Evolutionary conservation across 1,140 invertebrate genomes (phyloP).

Genomic region (Pogonomyrmex californicus): DNA sequence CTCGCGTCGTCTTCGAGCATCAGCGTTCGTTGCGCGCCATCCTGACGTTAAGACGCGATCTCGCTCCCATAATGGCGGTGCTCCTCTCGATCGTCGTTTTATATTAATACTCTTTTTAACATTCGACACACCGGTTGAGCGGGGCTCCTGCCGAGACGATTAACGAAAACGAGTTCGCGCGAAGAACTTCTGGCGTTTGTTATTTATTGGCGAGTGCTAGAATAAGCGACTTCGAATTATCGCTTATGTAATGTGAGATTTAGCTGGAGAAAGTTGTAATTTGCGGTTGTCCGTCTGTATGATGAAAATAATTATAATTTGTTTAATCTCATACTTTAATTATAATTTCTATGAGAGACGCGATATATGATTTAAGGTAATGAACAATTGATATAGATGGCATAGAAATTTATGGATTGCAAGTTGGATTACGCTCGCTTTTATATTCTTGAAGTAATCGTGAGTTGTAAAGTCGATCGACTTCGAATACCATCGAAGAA

Average conservation of each 20-base stretch:
- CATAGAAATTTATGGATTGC: neutral
- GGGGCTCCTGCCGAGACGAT: slow-evolving; percentile 15
- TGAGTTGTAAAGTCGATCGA: slow-evolving; percentile 64
- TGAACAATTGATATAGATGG: neutral
- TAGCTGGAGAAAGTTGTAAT: slow-evolving; percentile 29
- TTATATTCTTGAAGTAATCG: slow-evolving; percentile 2
- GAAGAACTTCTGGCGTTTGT: slow-evolving; percentile 20
- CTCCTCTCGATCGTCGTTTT: slow-evolving; percentile 16
- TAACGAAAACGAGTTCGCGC: slow-evolving; percentile 25
- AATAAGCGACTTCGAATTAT: slow-evolving; percentile 41
- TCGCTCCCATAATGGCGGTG: slow-evolving; percentile 27
- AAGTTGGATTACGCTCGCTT: slow-evolving; percentile 2
- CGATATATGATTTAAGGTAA: neutral
- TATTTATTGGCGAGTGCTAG: slow-evolving; percentile 32
- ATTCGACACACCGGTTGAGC: slow-evolving; percentile 30
- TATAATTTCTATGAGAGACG: neutral
- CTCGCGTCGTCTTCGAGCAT: slow-evolving; percentile 82
- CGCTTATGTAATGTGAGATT: slow-evolving; percentile 12
- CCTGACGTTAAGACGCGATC: slow-evolving; percentile 65
- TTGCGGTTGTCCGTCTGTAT: slow-evolving; percentile 11
- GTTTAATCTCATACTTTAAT: neutral
- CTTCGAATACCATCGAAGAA: slow-evolving; percentile 1
- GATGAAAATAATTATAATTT: slow-evolving; percentile 44
- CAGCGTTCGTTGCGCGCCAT: slow-evolving; percentile 67
- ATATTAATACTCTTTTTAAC: slow-evolving; percentile 61